Percentiles rank a stretch among this genome's conserved stretches.
Conservation (phyloP, 2,888 invertebrate genomes). For the Andrena haemorrhoa region DNA sequence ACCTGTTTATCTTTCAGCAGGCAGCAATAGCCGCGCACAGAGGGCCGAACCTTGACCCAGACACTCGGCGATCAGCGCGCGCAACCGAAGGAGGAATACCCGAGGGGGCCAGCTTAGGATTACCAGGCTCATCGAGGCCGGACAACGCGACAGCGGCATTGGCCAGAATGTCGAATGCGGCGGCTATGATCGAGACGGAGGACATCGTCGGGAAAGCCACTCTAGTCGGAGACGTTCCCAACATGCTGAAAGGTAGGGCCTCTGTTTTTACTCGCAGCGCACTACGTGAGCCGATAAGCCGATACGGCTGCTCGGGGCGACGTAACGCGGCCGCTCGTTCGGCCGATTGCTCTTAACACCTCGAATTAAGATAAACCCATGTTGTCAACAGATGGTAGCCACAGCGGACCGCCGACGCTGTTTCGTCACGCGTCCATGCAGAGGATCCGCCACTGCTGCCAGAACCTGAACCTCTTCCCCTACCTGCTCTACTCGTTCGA, state of each 20-base stretch:
- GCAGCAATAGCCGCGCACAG: slow-evolving; percentile 6
- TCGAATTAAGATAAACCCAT: slow-evolving; percentile 19
- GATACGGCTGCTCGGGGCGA: not conserved
- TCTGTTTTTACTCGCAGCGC: not conserved
- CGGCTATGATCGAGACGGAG: slow-evolving; percentile 68
- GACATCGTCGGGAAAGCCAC: slow-evolving; percentile 74
- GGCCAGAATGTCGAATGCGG: slow-evolving; percentile 58
- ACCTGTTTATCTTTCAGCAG: slow-evolving; percentile 35
- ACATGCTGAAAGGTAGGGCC: slow-evolving; percentile 81
- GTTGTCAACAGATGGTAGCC: slow-evolving; percentile 76
- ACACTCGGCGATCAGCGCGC: too few relatives aligned
- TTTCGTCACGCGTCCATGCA: slow-evolving; percentile 81
- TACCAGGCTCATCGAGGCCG: not conserved
- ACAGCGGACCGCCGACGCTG: slow-evolving; percentile 79
- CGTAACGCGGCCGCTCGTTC: not conserved
- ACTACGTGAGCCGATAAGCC: slow-evolving; percentile 2
- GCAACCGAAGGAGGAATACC: not conserved
- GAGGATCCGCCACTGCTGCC: slow-evolving; percentile 83
- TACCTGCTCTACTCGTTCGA: slow-evolving; percentile 82
- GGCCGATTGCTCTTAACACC: not conserved
- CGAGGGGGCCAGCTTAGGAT: not conserved
- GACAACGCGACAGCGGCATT: not conserved
- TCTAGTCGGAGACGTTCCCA: slow-evolving; percentile 80
- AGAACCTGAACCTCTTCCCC: slow-evolving; percentile 82
- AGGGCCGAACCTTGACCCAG: not conserved